Evolutionary conservation across 1,140 invertebrate genomes (phyloP), one percentile per base, ranked within the genome.

Genomic region (Forficula auricularia): DNA sequence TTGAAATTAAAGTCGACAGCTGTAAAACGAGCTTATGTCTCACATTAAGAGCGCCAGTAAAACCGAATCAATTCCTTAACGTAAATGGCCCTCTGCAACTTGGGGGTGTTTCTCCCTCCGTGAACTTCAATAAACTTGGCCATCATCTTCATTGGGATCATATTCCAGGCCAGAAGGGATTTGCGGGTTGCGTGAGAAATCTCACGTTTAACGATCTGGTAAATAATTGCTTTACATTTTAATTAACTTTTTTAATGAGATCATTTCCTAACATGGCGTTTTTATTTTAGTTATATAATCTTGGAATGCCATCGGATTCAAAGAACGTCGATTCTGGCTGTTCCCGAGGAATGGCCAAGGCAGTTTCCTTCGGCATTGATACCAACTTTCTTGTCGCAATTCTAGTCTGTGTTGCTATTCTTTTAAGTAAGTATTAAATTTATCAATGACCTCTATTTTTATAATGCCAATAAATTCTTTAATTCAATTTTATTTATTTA

Each of bases 81-180:
- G 82, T 91, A 0, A 90, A 91, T 57, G 75, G 81, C 1, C 84
- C 87, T 1, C 63, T 94, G 13, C 86, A 92, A 62, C 48, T 95
- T 7, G 90, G 89, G 13, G 89, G 89, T 8, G 22, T 27, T 27
- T 27, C 22, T 10, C 69, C 75, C 0, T 68, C 72, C 30, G 63
- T 73, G 19, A 70, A 82, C 50, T 57, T 82, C 2, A 54, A 59
- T 2, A 55, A 66, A 14, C 60, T 86, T 2, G 67, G 67, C 2
- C 55, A 60, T 0, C 57, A 66, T 4, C 49, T 60, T 38, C 55
- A 62, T 44, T 81, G 77, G 79, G 65, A 66, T 33, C 61, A 72
- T 52, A 61, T 68, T 16, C 82, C 83, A 2, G 73, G 68, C 1
- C 62, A 64, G 15, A 64, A 64, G 42, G 71, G 74, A 44, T 91